Percentiles rank a stretch among this genome's conserved stretches.
Evolutionary conservation across 2,797 vertebrate species (phyloP).

Genomic region (Acanthurus lineatus): DNA sequence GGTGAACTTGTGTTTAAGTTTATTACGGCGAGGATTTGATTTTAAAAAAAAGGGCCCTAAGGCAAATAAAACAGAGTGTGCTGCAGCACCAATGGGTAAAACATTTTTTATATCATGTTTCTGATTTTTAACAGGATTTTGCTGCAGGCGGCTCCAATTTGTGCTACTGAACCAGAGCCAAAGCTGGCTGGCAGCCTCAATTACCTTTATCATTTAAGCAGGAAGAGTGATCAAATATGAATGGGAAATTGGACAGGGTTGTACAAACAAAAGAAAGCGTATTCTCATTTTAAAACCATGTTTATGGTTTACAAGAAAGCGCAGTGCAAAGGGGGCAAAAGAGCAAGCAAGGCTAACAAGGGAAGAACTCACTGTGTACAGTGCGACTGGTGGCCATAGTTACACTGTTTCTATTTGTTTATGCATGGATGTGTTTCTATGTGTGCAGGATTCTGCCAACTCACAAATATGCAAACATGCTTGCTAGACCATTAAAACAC

Average conservation of each 20-base stretch:
- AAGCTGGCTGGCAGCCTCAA: conserved; percentile 40
- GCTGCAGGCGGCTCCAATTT: conserved; percentile 1
- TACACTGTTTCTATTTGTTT: conserved; percentile 32
- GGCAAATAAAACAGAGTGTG: too few species aligned
- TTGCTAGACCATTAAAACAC: conserved; percentile 47
- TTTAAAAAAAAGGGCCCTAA: too few species aligned
- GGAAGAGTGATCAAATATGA: conserved; percentile 66
- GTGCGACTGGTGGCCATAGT: conserved; percentile 50
- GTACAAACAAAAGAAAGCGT: conserved; percentile 65
- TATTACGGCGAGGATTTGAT: too few species aligned
- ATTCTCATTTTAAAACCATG: conserved; percentile 54
- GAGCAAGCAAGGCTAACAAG: conserved; percentile 30
- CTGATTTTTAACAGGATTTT: conserved; percentile 9
- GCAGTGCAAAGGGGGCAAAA: conserved; percentile 2
- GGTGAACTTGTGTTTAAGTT: background rate
- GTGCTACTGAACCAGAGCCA: conserved; percentile 28
- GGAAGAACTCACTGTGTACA: conserved; percentile 20
- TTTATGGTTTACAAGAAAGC: conserved; percentile 36
- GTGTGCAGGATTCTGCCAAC: conserved; percentile 9
- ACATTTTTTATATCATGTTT: conserved; percentile 19
- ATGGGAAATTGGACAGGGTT: conserved; percentile 68
- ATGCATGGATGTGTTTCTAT: conserved; percentile 12
- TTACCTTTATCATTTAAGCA: conserved; percentile 68
- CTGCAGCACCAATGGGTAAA: background rate
- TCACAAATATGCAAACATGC: background rate